Percentiles rank a stretch among this genome's conserved stretches.
These are phyloP conservation scores for Myripristis murdjan DNA, from an alignment of 2,797 vertebrate species.

Conservation along the genomic window DNA sequence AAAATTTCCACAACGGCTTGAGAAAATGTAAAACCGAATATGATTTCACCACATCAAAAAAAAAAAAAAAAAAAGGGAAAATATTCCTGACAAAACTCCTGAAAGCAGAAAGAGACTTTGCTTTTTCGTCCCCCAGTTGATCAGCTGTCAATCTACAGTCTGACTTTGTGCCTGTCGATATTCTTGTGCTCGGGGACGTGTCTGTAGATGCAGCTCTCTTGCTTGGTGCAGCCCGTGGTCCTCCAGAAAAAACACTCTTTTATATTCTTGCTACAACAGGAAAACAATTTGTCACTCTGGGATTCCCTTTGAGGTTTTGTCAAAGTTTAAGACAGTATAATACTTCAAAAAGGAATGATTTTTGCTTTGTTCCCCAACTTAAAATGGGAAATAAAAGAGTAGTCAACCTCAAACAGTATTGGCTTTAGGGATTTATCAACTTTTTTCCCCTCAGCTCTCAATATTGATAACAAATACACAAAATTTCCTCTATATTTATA, in stretches of 20 bases:
- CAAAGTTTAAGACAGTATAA: not conserved
- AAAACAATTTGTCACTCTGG: not conserved
- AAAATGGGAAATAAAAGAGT: not conserved
- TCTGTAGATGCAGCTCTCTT: slow-evolving; percentile 72
- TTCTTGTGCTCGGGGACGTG: slow-evolving; percentile 79
- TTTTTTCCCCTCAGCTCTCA: not conserved
- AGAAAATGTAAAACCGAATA: not conserved
- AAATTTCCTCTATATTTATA: not conserved
- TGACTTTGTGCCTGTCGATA: slow-evolving; percentile 76
- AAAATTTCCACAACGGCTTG: not conserved
- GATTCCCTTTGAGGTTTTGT: not conserved
- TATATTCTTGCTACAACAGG: slow-evolving; percentile 39
- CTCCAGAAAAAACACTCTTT: slow-evolving; percentile 86
- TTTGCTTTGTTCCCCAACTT: no score
- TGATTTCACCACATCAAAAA: not conserved
- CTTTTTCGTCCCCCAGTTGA: slow-evolving; percentile 17
- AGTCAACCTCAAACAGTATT: not conserved
- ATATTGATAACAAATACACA: not conserved
- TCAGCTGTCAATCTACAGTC: slow-evolving; percentile 26
- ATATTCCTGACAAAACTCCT: no score
- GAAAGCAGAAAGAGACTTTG: no score
- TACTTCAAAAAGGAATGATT: not conserved
- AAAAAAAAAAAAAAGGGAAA: not conserved
- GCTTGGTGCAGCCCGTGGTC: slow-evolving; percentile 75
- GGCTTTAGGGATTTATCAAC: no score